Percentiles rank a stretch among this genome's conserved stretches.
Evolutionary conservation across 1,140 invertebrate genomes (phyloP).

Genomic region (Penaeus chinensis): DNA sequence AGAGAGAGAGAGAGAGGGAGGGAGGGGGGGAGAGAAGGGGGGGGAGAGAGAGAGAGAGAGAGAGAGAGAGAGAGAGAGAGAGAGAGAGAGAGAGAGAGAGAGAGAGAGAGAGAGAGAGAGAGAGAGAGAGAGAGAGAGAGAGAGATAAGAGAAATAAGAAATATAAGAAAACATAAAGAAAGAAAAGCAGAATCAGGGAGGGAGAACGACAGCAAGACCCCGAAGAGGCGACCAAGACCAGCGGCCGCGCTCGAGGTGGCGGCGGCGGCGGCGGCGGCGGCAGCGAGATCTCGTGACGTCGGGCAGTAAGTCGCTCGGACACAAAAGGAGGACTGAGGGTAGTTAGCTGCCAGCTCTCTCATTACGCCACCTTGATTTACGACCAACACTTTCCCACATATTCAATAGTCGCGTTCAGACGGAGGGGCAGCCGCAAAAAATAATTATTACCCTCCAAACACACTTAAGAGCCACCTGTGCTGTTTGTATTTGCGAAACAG

Average conservation of each 20-base stretch:
- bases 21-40: too few relatives aligned
- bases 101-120: too few relatives aligned
- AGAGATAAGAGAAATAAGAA: background rate
- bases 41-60: too few relatives aligned
- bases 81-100: too few relatives aligned
- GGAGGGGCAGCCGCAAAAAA: background rate
- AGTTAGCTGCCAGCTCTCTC: constrained; percentile 23
- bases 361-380: constrained; percentile 31
- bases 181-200: background rate
- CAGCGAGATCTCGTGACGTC: background rate
- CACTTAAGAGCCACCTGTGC: constrained; percentile 34
- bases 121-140: background rate
- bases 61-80: too few relatives aligned
- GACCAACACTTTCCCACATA: constrained; percentile 32
- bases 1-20: too few relatives aligned
- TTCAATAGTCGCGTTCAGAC: constrained; percentile 23
- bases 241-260: background rate
- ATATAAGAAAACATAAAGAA: background rate
- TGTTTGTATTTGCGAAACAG: constrained; percentile 41
- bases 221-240: too few relatives aligned
- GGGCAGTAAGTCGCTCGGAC: constrained; percentile 27
- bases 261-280: background rate
- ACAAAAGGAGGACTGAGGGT: constrained; percentile 26
- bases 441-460: constrained; percentile 3
- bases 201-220: too few relatives aligned